These are phyloP conservation scores for Myiotriccus ornatus DNA, from an alignment of 2,797 vertebrate species.

Conservation along the genomic window DNA sequence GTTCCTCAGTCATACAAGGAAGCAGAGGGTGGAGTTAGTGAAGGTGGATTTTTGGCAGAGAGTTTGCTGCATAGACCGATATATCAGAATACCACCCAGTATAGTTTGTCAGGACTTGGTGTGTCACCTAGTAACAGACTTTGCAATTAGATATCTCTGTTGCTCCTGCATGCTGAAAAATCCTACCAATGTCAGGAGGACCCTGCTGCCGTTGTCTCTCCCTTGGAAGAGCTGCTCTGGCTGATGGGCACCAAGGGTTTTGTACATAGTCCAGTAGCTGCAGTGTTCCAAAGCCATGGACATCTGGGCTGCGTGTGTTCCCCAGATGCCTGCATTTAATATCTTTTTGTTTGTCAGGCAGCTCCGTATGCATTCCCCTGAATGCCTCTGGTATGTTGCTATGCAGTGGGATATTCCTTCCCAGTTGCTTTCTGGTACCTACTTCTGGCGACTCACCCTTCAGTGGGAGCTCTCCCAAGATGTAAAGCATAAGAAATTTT, in stretches of 20 bases:
- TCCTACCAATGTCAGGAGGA: background rate
- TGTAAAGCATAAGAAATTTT: background rate
- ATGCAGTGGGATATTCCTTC: background rate
- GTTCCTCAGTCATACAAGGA: background rate
- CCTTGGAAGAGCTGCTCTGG: background rate
- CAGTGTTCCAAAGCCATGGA: background rate
- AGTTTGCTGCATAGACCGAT: background rate
- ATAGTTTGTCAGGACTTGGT: conserved; percentile 18
- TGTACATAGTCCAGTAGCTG: background rate
- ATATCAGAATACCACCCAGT: conserved; percentile 5
- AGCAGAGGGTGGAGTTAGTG: background rate
- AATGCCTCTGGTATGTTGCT: background rate
- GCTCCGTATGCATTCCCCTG: background rate
- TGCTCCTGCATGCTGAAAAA: background rate
- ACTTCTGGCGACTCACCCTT: background rate
- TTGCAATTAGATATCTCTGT: conserved; percentile 21
- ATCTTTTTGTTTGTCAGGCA: background rate
- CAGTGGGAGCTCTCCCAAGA: background rate
- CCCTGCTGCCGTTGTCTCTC: background rate
- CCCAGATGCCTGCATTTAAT: background rate
- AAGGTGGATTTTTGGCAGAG: background rate
- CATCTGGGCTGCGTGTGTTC: background rate
- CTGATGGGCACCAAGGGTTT: background rate
- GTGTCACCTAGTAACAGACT: conserved; percentile 62
- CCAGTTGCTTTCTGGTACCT: background rate